These are phyloP conservation scores for Spisula subtruncata DNA, from an alignment of 2,888 invertebrate species.

Conservation along the genomic window DNA sequence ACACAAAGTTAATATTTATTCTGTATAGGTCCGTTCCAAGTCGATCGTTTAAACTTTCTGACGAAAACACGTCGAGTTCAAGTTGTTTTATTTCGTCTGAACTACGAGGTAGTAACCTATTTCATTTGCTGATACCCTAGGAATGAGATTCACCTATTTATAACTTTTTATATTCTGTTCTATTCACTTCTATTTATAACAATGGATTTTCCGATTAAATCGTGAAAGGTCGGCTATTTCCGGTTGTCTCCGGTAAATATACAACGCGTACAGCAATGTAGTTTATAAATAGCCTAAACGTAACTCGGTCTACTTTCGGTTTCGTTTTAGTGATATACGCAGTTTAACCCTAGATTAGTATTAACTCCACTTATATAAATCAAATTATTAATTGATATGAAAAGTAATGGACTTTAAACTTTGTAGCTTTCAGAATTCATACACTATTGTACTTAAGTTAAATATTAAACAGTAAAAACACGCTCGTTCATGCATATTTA, in stretches of 20 bases:
- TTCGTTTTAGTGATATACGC: not conserved
- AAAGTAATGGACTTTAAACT: no score
- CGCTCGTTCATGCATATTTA: not conserved
- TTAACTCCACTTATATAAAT: no score
- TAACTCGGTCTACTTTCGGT: not conserved
- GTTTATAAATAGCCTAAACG: not conserved
- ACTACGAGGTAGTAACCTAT: not conserved
- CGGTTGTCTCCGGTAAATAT: no score
- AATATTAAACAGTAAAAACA: no score
- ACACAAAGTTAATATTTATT: not conserved
- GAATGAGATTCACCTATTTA: no score
- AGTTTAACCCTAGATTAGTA: no score
- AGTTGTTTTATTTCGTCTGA: not conserved
- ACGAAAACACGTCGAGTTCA: not conserved
- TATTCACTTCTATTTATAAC: not conserved
- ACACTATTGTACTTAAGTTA: no score
- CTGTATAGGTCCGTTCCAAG: not conserved
- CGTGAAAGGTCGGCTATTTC: no score
- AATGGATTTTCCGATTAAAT: not conserved
- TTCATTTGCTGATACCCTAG: conserved; percentile 18
- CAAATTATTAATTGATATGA: no score
- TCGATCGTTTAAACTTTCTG: not conserved
- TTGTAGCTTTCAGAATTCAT: no score
- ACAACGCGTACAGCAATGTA: no score
- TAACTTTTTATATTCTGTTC: no score